phyloP scores from a whole-genome alignment of 2,797 vertebrate genomes.

The Alcedo quadribrachys region DNA sequence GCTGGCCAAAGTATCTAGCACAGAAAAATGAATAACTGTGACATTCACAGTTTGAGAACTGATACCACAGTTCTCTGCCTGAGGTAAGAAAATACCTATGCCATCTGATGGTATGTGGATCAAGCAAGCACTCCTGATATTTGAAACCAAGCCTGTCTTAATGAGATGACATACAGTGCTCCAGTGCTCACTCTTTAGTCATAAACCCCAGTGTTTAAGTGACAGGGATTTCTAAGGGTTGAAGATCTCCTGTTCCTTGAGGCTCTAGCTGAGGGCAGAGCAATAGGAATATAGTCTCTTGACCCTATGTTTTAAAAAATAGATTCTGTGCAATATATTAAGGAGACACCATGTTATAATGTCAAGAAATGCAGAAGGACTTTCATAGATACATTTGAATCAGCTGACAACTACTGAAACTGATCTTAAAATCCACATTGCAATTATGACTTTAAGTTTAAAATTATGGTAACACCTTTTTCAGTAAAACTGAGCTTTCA shows the following conservation, averaged over 20 bases:
- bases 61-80: not conserved
- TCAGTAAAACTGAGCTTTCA: not conserved
- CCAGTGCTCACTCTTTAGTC: not conserved
- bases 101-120: accelerated
- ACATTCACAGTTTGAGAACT: not conserved
- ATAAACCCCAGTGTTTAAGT: not conserved
- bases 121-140: not conserved
- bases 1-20: not conserved
- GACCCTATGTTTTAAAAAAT: not conserved
- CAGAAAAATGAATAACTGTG: not conserved
- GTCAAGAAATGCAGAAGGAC: not conserved
- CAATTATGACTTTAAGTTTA: not conserved
- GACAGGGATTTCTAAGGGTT: not conserved
- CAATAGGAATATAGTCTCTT: not conserved
- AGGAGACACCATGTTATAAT: not conserved
- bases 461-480: not conserved
- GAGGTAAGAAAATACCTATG: not conserved
- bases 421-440: not conserved
- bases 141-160: not conserved
- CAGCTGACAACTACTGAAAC: not conserved
- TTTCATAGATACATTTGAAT: not conserved
- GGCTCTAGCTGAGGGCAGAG: not conserved
- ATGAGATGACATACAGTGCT: not conserved
- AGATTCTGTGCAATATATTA: not conserved
- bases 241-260: not conserved